These are phyloP conservation scores for Galendromus occidentalis DNA, from an alignment of 1,140 invertebrate species.

Conservation along the genomic window DNA sequence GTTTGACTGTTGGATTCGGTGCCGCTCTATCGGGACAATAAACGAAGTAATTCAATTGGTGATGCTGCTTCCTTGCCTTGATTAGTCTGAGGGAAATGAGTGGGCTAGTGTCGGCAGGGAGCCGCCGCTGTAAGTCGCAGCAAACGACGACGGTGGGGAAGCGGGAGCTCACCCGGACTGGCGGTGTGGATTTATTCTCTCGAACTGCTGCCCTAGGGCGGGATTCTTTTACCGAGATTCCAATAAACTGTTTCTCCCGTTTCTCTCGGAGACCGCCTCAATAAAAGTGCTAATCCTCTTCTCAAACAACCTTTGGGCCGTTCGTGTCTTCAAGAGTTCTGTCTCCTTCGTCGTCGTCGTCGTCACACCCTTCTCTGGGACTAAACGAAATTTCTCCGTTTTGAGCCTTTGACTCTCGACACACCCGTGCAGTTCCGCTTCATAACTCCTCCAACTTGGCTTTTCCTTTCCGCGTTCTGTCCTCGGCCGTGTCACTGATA, in stretches of 20 bases:
- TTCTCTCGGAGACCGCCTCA: background rate
- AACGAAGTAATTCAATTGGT: no score
- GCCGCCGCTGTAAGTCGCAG: no score
- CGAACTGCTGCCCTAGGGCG: no score
- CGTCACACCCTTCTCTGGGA: background rate
- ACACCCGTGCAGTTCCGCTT: background rate
- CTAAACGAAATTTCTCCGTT: background rate
- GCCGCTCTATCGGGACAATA: no score
- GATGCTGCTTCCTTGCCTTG: no score
- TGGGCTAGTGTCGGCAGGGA: no score
- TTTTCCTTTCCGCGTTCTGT: background rate
- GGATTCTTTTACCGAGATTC: no score
- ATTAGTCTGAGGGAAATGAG: no score
- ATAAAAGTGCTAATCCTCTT: slow-evolving; percentile 12
- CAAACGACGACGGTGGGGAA: background rate
- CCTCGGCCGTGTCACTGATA: no score
- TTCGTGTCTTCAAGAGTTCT: slow-evolving; percentile 14
- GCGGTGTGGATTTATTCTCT: background rate
- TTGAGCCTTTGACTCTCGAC: background rate
- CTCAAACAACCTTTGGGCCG: slow-evolving; percentile 10
- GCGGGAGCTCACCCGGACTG: background rate
- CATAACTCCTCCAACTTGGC: background rate
- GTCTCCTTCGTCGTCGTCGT: slow-evolving; percentile 11
- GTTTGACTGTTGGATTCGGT: no score
- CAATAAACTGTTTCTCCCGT: no score